These are phyloP conservation scores for Cercocebus atys DNA, from an alignment of 2,113 vertebrate genomes.

Conservation along the genomic window DNA sequence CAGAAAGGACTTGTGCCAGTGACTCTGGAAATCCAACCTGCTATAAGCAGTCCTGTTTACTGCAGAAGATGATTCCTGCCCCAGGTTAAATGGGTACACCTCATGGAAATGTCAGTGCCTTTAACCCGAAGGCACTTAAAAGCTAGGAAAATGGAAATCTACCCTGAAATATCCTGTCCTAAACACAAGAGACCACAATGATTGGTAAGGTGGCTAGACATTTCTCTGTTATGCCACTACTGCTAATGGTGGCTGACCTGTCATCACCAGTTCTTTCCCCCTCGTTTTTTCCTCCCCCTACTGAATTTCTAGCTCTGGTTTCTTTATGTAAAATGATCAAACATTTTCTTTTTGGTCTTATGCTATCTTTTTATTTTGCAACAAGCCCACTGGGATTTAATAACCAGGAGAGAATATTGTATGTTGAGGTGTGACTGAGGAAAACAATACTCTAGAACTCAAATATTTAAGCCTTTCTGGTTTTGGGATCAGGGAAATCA, in stretches of 20 bases:
- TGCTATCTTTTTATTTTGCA: not conserved
- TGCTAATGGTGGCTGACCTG: constrained; percentile 54
- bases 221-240: constrained; percentile 58
- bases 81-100: constrained; percentile 76
- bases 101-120: constrained; percentile 71
- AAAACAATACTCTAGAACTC: constrained; percentile 19
- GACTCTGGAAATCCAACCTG: constrained; percentile 60
- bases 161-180: constrained; percentile 73
- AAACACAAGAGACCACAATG: constrained; percentile 79
- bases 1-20: constrained; percentile 41
- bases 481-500: not conserved
- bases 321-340: constrained; percentile 44
- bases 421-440: constrained; percentile 4
- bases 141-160: constrained; percentile 70
- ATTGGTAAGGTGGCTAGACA: constrained; percentile 82
- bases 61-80: constrained; percentile 78
- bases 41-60: constrained; percentile 61
- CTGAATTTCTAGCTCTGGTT: constrained; percentile 49
- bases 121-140: constrained; percentile 68
- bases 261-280: constrained; percentile 15
- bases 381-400: constrained; percentile 47
- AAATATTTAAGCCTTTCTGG: not conserved
- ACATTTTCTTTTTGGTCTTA: constrained; percentile 21
- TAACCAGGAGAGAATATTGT: constrained; percentile 50
- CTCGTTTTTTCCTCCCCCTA: not conserved